Percentiles rank a stretch among this genome's conserved stretches.
Conservation (phyloP, 2,797 vertebrate genomes). For the Xiphophorus birchmanni region DNA sequence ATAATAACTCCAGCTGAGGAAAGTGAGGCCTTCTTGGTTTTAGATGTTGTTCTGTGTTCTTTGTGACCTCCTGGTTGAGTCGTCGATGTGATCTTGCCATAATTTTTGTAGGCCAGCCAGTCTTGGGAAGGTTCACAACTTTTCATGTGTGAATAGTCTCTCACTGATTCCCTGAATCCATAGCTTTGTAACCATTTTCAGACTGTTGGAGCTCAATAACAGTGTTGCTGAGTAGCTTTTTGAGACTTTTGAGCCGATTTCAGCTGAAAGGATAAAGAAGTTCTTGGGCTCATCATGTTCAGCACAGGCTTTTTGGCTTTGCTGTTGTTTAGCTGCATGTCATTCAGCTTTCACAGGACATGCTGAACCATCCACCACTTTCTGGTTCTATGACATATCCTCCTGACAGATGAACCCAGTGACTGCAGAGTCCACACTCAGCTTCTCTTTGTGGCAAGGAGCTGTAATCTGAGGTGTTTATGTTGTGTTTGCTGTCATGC, state of each 20-base stretch:
- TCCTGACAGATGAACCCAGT: neutral
- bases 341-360: neutral
- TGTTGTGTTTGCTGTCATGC: slow-evolving; percentile 3
- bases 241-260: neutral
- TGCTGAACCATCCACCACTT: neutral
- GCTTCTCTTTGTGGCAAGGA: neutral
- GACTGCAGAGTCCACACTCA: neutral
- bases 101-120: neutral
- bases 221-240: neutral
- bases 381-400: neutral
- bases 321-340: neutral
- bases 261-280: too few relatives aligned
- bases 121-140: neutral
- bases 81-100: neutral
- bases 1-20: neutral
- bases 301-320: neutral
- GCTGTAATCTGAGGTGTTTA: slow-evolving; percentile 2
- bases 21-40: neutral
- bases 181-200: neutral
- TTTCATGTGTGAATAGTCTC: neutral
- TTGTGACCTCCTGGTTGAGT: neutral
- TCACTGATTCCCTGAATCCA: neutral
- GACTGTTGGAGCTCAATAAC: neutral
- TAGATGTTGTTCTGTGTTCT: neutral
- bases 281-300: neutral